These are phyloP conservation scores for Anarsia innoxiella DNA, from an alignment of 2,888 invertebrate genomes.

Conservation along the genomic window DNA sequence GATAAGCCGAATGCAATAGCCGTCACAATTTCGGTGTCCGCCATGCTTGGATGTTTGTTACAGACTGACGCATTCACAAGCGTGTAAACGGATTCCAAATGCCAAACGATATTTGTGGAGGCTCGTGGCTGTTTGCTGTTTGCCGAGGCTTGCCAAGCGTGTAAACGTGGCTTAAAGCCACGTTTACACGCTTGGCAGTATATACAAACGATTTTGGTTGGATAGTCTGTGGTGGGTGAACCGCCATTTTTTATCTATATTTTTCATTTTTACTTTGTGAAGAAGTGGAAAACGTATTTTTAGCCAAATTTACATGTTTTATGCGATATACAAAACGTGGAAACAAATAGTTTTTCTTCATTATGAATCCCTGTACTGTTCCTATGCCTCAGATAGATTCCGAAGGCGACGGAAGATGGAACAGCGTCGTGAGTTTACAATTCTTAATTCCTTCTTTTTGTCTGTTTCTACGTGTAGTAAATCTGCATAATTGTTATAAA, in stretches of 20 bases:
- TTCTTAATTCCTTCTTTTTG: slow-evolving; percentile 13
- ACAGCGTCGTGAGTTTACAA: slow-evolving; percentile 77
- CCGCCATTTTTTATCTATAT: slow-evolving; percentile 12
- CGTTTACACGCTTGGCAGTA: no score
- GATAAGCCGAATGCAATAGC: no score
- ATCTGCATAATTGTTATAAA: slow-evolving; percentile 7
- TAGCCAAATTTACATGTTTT: slow-evolving; percentile 25
- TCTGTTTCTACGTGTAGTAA: slow-evolving; percentile 19
- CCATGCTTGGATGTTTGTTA: no score
- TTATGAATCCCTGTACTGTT: slow-evolving; percentile 83
- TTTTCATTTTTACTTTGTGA: slow-evolving; percentile 1
- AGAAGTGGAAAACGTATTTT: slow-evolving; percentile 1
- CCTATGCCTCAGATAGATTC: slow-evolving; percentile 83
- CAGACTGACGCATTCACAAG: no score
- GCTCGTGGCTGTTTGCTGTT: no score
- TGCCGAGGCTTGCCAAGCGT: no score
- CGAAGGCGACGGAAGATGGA: slow-evolving; percentile 91
- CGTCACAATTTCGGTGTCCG: no score
- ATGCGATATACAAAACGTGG: background rate
- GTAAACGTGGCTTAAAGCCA: no score
- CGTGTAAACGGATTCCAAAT: no score
- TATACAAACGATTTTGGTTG: no score
- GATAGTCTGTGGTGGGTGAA: no score
- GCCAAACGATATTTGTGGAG: no score
- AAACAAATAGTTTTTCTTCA: background rate